These are phyloP conservation scores for Charina bottae DNA, from an alignment of 2,113 vertebrate genomes.

Conservation along the genomic window DNA sequence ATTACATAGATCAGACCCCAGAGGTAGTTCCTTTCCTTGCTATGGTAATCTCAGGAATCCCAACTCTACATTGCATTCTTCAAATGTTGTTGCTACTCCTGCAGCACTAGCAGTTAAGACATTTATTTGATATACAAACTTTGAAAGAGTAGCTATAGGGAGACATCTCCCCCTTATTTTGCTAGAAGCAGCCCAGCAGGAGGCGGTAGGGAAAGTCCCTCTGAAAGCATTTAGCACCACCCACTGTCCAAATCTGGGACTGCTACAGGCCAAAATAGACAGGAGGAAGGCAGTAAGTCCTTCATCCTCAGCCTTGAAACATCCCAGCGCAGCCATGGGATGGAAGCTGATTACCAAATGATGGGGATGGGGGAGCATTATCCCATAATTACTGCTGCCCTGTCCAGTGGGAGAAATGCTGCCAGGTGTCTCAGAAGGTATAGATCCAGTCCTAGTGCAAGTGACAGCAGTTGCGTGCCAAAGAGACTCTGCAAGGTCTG, in stretches of 20 bases:
- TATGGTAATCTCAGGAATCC: not conserved
- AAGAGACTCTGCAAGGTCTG: not conserved
- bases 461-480: not conserved
- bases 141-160: not conserved
- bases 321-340: not conserved
- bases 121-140: not conserved
- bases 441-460: not conserved
- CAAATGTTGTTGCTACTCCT: not conserved
- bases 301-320: not conserved
- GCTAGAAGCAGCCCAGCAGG: not conserved
- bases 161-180: not conserved
- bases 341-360: not conserved
- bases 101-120: not conserved
- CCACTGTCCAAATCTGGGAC: constrained; percentile 9
- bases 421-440: not conserved
- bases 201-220: not conserved
- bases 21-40: not conserved
- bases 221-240: constrained; percentile 30
- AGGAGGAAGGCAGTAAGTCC: not conserved
- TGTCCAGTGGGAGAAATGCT: not conserved
- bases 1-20: not conserved
- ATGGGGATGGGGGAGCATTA: not conserved
- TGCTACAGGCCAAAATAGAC: not conserved
- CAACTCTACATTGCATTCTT: not conserved
- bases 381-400: not conserved